Evolutionary conservation across 2,113 vertebrate genomes (phyloP).

Genomic region (Otis tarda): DNA sequence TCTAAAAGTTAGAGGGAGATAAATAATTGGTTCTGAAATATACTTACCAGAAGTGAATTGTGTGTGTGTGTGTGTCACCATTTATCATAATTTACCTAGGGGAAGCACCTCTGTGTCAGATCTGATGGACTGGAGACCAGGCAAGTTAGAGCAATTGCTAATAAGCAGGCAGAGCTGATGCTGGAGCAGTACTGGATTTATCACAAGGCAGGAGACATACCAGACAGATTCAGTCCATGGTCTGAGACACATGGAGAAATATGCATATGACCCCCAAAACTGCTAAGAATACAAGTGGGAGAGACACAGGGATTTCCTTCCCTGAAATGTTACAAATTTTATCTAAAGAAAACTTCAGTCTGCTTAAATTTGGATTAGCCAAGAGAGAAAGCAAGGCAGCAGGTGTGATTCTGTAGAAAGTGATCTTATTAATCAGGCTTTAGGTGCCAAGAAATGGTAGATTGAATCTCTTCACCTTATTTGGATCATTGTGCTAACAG

Average conservation of each 20-base stretch:
- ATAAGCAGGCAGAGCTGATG: background rate
- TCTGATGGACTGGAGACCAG: background rate
- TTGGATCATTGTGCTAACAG: background rate
- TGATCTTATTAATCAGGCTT: background rate
- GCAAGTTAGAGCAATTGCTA: background rate
- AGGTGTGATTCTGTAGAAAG: background rate
- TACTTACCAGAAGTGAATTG: background rate
- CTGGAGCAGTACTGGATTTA: background rate
- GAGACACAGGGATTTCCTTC: background rate
- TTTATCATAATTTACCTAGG: background rate
- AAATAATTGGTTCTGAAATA: constrained; percentile 33
- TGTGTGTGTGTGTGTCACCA: background rate
- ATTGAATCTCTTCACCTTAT: background rate
- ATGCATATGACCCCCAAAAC: background rate
- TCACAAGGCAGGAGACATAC: background rate
- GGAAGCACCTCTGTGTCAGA: background rate
- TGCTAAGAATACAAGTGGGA: background rate
- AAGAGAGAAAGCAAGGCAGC: background rate
- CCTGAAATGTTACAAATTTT: background rate
- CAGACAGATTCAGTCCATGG: background rate
- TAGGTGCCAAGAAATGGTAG: background rate
- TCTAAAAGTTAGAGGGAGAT: background rate
- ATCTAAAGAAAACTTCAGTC: background rate
- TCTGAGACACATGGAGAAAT: background rate
- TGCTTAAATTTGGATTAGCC: background rate